Base-by-base conservation (phyloP, 2,113 vertebrate genomes). In the Fulmarus glacialis region DNA sequence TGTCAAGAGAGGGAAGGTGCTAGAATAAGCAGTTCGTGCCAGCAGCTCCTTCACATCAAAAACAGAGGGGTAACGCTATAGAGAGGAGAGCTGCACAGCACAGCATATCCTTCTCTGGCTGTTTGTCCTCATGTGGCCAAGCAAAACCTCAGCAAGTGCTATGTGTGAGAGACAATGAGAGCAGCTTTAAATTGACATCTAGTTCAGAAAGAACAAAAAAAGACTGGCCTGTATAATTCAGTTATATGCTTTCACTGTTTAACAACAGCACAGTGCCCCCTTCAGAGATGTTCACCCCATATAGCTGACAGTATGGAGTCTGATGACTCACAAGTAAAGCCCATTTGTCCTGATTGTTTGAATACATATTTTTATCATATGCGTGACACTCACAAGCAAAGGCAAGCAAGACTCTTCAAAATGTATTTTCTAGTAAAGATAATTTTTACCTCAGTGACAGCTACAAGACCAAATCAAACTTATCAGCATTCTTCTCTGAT, bases 361-460 rank as follows among this genome's bases (percentile, higher is more conserved):
- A 88, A 56, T 26, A 64, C 45, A 9, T 21, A 12, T 58, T 86
- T 85, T 73, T 42, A 48, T 82, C 78, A 1, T 11, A 4, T 12
- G 64, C 36, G 36, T 40, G 58, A 66, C 79, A 67, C 56, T 72
- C 89, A 73, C 45, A 74, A 81, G 75, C 71, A 87, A 90, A 95
- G 45, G 20, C 70, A 92, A 91, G 70, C 78, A 93, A 83, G 75
- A 40, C 82, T 67, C 75, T 90, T 95, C 58, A 94, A 81, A 74
- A 83, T 23, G 7, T 52, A 58, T 96, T 82, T 90, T 87, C 86
- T 73, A 64, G 29, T 15, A 91, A 60, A 94, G 78, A 74, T 90
- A 75, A 66, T 52, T 96, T 84, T 52, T 71, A 74, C 56, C 52
- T 68, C 80, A 92, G 8, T 48, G 89, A 89, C 73, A 91, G 55